Percentiles rank a stretch among this genome's conserved stretches.
Conservation (phyloP, 1,140 invertebrate species). For the Nilaparvata lugens region DNA sequence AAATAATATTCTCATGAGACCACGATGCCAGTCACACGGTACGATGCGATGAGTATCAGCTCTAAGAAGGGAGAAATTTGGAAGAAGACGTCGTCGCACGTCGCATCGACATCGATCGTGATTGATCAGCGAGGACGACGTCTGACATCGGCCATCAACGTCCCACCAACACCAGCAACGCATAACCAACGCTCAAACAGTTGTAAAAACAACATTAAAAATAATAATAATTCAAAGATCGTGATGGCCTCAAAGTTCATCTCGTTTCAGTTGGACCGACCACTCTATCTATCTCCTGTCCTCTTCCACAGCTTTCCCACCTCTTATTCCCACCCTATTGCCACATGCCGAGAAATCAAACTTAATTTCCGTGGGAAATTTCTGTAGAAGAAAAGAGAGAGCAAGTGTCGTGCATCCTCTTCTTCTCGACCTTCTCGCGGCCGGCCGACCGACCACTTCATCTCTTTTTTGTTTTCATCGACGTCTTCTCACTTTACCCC, state of each 20-base stretch:
- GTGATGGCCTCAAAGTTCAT: not conserved
- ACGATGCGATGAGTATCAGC: too few species aligned
- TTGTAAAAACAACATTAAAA: conserved; percentile 6
- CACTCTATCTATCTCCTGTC: too few species aligned
- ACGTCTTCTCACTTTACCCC: too few species aligned
- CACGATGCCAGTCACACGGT: too few species aligned
- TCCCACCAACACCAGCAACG: not conserved
- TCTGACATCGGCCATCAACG: not conserved
- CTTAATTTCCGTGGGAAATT: conserved; percentile 17
- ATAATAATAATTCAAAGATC: conserved; percentile 6
- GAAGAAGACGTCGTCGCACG: too few species aligned
- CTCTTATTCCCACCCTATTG: not conserved
- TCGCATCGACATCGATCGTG: not conserved
- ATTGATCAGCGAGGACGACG: not conserved
- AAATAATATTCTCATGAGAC: too few species aligned
- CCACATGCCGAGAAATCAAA: conserved; percentile 12
- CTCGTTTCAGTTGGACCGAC: not conserved
- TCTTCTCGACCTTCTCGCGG: not conserved
- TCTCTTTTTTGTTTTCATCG: not conserved
- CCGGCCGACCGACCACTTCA: not conserved
- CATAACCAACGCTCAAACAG: not conserved
- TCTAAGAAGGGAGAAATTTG: too few species aligned
- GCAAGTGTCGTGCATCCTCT: too few species aligned
- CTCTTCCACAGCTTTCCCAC: too few species aligned
- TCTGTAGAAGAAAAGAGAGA: conserved; percentile 2